Evolutionary conservation across 1,140 invertebrate species (phyloP), one percentile per base, ranked within the genome.

Genomic region (Branchinecta lynchi): DNA sequence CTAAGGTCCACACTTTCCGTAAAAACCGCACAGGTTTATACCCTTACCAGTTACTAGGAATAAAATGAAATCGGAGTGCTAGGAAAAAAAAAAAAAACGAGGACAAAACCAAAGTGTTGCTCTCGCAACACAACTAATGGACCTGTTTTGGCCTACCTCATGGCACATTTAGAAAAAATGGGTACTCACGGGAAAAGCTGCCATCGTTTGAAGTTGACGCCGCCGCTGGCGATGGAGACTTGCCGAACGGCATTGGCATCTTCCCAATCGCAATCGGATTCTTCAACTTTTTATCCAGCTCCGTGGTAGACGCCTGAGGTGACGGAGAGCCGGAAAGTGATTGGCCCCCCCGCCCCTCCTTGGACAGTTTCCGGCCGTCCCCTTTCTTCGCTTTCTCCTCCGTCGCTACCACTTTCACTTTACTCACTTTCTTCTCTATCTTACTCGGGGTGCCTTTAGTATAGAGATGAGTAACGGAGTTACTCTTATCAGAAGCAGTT

Each of bases 261-360:
- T 32, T 32, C 32, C 32, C 32, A 32, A 32, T 32, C 12, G 12
- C 17, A 60, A 60, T 60, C 12, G 51, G 51, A 20, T 60, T 60
- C 51, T 60, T 60, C 51, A 60, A 60, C 51, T 60, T 60, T 20
- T 60, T 60, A 20, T 60, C 51, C 51, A 60, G 51, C 51, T 60
- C 51, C 12, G 17, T 60, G 17, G 51, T 60, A 15, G 51, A 60
- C 17, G 51, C 17, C 17, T 20, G 51, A 20, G 51, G 51, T 6
- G 51, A 60, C 12, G 51, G 51, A 20, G 51, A 60, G 12, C 51
- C 51, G 12, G 51, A 60, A 1, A 60, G 6, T 12, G 51, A 60
- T 20, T 20, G 12, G 12, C 51, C 51, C 12, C 51, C 51, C 17
- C 51, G 51, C 17, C 51, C 51, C 17, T 60, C 51, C 17, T 60